Conservation (phyloP, 2,797 vertebrate genomes). For the Ceryle rudis region DNA sequence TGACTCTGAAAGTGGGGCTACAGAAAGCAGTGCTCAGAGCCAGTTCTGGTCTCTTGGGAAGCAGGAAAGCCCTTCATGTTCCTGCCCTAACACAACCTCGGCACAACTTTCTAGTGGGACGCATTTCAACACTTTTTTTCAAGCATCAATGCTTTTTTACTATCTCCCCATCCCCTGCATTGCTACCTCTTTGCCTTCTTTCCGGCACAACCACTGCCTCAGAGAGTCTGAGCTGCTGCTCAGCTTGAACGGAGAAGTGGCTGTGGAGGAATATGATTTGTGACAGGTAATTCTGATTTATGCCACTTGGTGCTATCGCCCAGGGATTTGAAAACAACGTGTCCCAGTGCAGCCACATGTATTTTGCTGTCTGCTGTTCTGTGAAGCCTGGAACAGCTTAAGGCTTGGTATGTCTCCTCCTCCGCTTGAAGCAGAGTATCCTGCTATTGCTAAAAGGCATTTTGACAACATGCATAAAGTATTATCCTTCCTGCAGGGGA, state of each 20-base stretch:
- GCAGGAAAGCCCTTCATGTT: neutral
- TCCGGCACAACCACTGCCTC: neutral
- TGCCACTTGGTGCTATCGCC: neutral
- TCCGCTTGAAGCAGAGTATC: neutral
- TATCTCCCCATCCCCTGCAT: neutral
- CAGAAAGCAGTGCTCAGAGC: neutral
- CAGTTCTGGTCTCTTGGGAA: neutral
- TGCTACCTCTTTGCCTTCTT: neutral
- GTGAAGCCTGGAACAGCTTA: neutral
- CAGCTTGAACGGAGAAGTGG: neutral
- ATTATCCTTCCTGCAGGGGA: neutral
- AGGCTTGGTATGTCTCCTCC: neutral
- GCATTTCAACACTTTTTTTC: neutral
- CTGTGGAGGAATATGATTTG: neutral
- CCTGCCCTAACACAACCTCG: neutral
- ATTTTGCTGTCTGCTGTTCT: conserved; percentile 18
- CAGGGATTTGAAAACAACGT: neutral
- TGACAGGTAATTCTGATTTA: conserved; percentile 38
- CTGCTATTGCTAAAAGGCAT: neutral
- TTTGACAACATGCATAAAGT: neutral
- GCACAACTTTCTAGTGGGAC: neutral
- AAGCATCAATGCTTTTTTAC: neutral
- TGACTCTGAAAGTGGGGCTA: neutral
- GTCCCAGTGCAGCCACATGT: neutral
- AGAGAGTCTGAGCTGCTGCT: neutral